Percentiles rank a stretch among this genome's conserved stretches.
These are phyloP conservation scores for Echeneis naucrates DNA, from an alignment of 2,797 vertebrate genomes.

Conservation along the genomic window DNA sequence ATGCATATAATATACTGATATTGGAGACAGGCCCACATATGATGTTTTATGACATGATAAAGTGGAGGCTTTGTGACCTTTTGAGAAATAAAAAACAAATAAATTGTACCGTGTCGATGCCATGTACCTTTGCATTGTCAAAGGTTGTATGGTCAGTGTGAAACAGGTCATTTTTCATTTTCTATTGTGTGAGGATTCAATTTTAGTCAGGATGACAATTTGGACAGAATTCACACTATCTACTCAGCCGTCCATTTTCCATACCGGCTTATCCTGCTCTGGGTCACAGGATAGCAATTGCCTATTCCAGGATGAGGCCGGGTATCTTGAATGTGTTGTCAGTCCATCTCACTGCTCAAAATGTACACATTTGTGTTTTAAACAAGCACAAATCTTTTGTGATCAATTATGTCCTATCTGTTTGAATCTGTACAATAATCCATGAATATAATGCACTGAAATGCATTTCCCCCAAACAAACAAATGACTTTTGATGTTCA, in stretches of 20 bases:
- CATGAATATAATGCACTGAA: neutral
- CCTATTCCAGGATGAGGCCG: constrained; percentile 9
- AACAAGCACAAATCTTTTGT: too few relatives aligned
- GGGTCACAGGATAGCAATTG: neutral
- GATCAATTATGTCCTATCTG: neutral
- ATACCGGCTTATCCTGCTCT: constrained; percentile 10
- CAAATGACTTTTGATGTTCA: neutral
- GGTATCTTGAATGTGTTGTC: neutral
- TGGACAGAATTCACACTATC: constrained; percentile 8
- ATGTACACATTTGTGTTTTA: constrained; percentile 7
- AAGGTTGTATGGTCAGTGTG: constrained; percentile 2
- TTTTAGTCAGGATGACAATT: constrained; percentile 10
- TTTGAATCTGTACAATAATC: neutral
- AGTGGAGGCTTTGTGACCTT: constrained; percentile 5
- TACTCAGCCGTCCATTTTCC: constrained; percentile 14
- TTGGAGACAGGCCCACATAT: constrained; percentile 6
- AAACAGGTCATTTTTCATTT: constrained; percentile 25
- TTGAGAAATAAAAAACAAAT: neutral
- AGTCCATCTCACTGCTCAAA: constrained; percentile 8
- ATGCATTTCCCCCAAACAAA: neutral
- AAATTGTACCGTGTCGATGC: neutral
- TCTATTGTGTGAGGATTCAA: constrained; percentile 5
- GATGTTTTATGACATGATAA: constrained; percentile 21
- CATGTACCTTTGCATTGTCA: neutral
- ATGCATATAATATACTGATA: constrained; percentile 13